These are phyloP conservation scores for Crossocerus cetratus DNA, from an alignment of 2,888 invertebrate genomes.

Conservation along the genomic window DNA sequence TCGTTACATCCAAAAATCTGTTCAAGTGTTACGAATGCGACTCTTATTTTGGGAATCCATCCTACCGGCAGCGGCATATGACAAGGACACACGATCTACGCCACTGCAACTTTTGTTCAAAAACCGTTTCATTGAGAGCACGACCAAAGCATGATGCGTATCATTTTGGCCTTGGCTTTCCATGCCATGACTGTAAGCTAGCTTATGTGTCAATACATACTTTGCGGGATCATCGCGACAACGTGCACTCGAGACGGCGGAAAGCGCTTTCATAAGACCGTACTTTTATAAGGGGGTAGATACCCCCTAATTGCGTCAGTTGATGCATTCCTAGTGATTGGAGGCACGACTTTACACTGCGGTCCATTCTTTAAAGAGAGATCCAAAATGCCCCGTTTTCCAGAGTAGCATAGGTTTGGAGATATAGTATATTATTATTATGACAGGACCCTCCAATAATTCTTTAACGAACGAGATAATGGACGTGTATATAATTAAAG, in stretches of 20 bases:
- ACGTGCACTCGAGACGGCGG: too few relatives aligned
- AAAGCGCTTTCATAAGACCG: too few relatives aligned
- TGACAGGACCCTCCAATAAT: too few relatives aligned
- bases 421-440: too few relatives aligned
- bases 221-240: too few relatives aligned
- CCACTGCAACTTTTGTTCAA: conserved; percentile 51
- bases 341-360: too few relatives aligned
- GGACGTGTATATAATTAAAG: too few relatives aligned
- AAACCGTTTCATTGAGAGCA: conserved; percentile 1
- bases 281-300: not conserved
- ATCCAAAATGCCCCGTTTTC: too few relatives aligned
- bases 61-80: conserved; percentile 53
- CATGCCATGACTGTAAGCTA: conserved; percentile 68
- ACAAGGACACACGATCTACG: conserved; percentile 43
- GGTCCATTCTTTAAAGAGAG: too few relatives aligned
- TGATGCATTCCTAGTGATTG: too few relatives aligned
- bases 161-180: conserved; percentile 67
- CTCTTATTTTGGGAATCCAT: conserved; percentile 48
- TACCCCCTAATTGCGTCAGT: not conserved
- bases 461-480: too few relatives aligned
- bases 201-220: conserved; percentile 35
- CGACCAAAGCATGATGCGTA: conserved; percentile 59
- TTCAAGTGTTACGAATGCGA: conserved; percentile 62
- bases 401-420: too few relatives aligned
- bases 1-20: conserved; percentile 25